Base-by-base conservation (phyloP, 2,113 vertebrate genomes). In the Charina bottae region DNA sequence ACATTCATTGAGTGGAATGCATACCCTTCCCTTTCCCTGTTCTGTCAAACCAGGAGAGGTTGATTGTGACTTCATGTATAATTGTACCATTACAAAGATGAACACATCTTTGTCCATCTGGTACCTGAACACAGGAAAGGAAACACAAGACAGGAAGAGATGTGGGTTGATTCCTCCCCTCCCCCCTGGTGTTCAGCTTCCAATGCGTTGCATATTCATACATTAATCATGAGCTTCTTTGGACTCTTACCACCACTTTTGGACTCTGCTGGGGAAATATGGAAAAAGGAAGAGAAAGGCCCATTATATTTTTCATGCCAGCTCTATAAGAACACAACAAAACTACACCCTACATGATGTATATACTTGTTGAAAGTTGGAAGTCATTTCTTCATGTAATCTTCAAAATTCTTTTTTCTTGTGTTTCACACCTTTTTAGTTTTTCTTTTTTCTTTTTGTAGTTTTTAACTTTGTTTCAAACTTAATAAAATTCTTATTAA, bases 191-290 rank as follows among this genome's bases (percentile, higher is more conserved):
- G 49, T 49, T 49, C 49, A 49, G 5, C 49, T 49, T 49, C 3
- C 49, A 49, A 49, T 49, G 49, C 5, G 87, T 93, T 95, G 91
- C 93, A 96, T 94, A 95, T 95, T 95, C 95, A 95, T 92, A 90
- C 94, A 96, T 97, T 96, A 97, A 91, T 97, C 95, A 96, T 37
- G 92, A 93, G n/a, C 92, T 64, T 93, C 87, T 93, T 94, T 93
- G 92, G 94, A 95, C 92, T 2, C 84, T 95, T 96, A 93, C 95
- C 94, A 87, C 84, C 92, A 94, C 95, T 96, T 94, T 83, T 92
- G 92, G 89, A 90, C 17, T 94, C 94, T 95, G 95, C 94, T 94
- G 95, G 90, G 96, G 96, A 96, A 96, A 96, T 90, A 72, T 72
- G 92, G 93, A 93, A 94, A 95, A 90, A 96, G 95, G 93, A 89